These are phyloP conservation scores for Ctenochaetus hawaiiensis DNA, from an alignment of 2,797 vertebrate species.

Conservation along the genomic window DNA sequence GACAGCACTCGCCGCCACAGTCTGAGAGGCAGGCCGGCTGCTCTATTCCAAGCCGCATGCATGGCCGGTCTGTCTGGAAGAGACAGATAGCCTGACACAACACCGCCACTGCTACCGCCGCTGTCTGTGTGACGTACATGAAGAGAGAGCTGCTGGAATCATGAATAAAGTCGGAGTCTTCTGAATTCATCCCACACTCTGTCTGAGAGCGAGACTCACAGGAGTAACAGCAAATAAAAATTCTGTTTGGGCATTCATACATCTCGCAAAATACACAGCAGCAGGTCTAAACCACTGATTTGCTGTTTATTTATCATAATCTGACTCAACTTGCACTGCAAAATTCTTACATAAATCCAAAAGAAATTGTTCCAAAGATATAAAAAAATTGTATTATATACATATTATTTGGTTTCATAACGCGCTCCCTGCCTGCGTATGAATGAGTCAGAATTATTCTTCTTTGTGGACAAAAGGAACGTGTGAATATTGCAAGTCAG, in stretches of 20 bases:
- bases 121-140: constrained; percentile 37
- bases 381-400: not conserved
- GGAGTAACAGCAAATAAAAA: constrained; percentile 6
- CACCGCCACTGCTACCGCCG: constrained; percentile 39
- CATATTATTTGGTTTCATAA: not conserved
- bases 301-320: not conserved
- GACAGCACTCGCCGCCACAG: constrained; percentile 64
- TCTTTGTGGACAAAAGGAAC: not conserved
- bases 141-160: constrained; percentile 50
- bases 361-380: not conserved
- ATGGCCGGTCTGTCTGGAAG: constrained; percentile 72
- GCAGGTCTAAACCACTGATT: not conserved
- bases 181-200: constrained; percentile 31
- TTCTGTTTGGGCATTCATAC: not conserved
- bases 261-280: not conserved
- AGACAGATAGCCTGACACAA: constrained; percentile 74
- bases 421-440: not conserved
- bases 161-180: constrained; percentile 54
- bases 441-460: not conserved
- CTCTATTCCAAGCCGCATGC: constrained; percentile 74
- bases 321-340: not conserved
- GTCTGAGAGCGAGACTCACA: constrained; percentile 35
- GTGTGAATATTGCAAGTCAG: not conserved
- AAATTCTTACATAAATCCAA: not conserved
- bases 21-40: constrained; percentile 63